A percentile compares a stretch with the other conserved stretches of the same genome.
These are phyloP conservation scores for Pocillopora grandis DNA, from an alignment of 92 coral and sea anemone genomes.

Conservation along the genomic window DNA sequence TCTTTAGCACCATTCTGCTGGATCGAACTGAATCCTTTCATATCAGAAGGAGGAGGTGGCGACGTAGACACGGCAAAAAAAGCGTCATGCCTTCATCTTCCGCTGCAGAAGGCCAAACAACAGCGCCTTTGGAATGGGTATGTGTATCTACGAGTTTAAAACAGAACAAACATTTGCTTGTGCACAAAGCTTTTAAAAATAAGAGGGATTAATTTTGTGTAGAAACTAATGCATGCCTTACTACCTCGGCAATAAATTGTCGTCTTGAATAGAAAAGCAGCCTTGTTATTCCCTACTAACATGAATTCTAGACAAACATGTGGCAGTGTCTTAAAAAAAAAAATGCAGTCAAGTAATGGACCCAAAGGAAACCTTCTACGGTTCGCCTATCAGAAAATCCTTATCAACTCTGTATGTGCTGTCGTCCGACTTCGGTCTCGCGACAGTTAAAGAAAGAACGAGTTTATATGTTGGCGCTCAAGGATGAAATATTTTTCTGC, in stretches of 20 bases:
- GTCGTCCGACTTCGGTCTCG: too few relatives aligned
- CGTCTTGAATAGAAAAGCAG: too few relatives aligned
- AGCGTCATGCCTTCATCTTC: not conserved
- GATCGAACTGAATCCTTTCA: not conserved
- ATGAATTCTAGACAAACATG: not conserved
- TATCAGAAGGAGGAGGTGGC: not conserved
- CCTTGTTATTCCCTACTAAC: not conserved
- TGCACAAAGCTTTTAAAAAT: too few relatives aligned
- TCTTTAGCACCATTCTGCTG: not conserved
- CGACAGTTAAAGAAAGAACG: too few relatives aligned
- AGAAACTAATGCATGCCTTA: too few relatives aligned
- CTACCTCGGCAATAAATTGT: too few relatives aligned
- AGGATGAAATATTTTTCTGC: too few relatives aligned
- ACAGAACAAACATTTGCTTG: too few relatives aligned
- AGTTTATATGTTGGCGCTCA: too few relatives aligned
- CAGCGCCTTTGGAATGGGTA: not conserved
- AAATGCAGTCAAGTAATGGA: not conserved
- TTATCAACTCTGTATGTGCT: too few relatives aligned
- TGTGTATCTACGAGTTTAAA: not conserved
- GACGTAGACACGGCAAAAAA: not conserved
- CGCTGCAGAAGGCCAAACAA: not conserved
- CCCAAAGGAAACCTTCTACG: not conserved
- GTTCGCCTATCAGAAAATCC: not conserved
- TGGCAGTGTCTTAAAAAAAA: not conserved
- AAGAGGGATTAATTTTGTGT: too few relatives aligned